Evolutionary conservation across 2,797 vertebrate genomes (phyloP).

Genomic region (Phrynocephalus guinanensis): DNA sequence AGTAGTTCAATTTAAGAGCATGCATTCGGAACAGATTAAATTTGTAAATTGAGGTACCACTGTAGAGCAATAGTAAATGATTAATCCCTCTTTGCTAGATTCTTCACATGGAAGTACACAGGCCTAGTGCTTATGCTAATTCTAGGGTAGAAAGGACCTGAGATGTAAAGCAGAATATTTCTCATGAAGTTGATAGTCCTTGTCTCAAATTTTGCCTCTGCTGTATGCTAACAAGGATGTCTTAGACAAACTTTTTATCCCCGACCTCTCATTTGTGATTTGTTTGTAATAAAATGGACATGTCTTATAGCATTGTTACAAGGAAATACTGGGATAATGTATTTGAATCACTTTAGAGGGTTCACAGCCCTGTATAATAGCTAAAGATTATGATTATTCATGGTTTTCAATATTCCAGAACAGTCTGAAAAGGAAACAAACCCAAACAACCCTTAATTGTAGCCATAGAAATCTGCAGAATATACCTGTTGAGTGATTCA

Average conservation of each 20-base stretch:
- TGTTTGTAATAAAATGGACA: neutral
- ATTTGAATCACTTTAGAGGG: neutral
- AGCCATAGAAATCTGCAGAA: neutral
- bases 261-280: neutral
- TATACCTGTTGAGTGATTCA: neutral
- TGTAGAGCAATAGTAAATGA: no score
- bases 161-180: neutral
- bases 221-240: neutral
- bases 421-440: slow-evolving; percentile 8
- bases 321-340: neutral
- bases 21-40: no score
- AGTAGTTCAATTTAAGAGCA: no score
- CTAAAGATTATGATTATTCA: neutral
- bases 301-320: neutral
- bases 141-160: neutral
- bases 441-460: slow-evolving; percentile 35
- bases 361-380: neutral
- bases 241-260: neutral
- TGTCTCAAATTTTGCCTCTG: neutral
- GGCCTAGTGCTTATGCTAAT: neutral
- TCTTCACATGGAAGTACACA: neutral
- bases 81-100: no score
- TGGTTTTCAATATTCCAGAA: neutral
- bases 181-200: neutral
- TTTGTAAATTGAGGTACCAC: no score